phyloP scores from a whole-genome alignment of 2,888 invertebrate species.

The Ormyrus nitidulus region DNA sequence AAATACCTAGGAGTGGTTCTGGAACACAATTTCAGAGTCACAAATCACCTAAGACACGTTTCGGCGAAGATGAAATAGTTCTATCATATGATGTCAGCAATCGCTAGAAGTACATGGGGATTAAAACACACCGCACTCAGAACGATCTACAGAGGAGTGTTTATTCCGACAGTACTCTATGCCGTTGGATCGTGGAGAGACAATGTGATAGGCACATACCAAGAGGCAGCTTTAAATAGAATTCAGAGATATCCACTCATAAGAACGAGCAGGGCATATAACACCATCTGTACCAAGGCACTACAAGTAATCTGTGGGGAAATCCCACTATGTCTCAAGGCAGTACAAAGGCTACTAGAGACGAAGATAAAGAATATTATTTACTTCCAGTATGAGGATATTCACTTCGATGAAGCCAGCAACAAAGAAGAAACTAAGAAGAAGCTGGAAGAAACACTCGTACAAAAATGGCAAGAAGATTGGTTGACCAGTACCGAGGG shows the following conservation, averaged over 20 bases:
- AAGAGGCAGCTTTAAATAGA: not conserved
- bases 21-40: not conserved
- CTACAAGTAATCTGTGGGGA: slow-evolving; percentile 6
- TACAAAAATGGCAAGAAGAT: not conserved
- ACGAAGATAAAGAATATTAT: not conserved
- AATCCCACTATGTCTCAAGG: not conserved
- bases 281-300: slow-evolving; percentile 34
- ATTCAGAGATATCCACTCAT: slow-evolving; percentile 40
- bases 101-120: not conserved
- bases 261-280: slow-evolving; percentile 17
- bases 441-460: not conserved
- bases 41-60: not conserved
- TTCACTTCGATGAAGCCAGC: not conserved
- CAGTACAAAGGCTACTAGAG: not conserved
- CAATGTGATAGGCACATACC: not conserved
- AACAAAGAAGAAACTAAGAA: not conserved
- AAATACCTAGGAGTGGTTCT: slow-evolving; percentile 21
- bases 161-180: slow-evolving; percentile 3
- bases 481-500: not conserved
- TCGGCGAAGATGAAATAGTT: not conserved
- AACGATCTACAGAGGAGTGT: slow-evolving; percentile 14
- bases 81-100: not conserved
- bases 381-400: not conserved
- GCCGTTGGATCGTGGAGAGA: slow-evolving; percentile 38
- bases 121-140: not conserved